A percentile compares a stretch with the other conserved stretches of the same genome.
Conservation (phyloP, 2,113 vertebrate species). For the Myiagra hebetior region DNA sequence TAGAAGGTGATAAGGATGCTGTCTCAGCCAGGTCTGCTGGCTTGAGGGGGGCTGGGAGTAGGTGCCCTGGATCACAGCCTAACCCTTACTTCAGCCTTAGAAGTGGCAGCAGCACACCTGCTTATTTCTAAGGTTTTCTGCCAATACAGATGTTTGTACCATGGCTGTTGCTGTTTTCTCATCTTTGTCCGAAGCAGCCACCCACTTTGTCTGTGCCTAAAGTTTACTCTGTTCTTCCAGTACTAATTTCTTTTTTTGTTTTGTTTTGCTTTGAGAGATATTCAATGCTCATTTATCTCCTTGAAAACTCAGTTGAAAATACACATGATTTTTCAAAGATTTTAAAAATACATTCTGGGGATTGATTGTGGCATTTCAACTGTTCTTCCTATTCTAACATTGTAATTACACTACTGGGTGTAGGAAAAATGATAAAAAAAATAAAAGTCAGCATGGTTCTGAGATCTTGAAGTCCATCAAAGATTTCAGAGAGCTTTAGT, state of each 20-base stretch:
- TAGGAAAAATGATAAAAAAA: background rate
- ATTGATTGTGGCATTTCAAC: background rate
- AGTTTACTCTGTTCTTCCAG: background rate
- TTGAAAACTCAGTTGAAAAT: background rate
- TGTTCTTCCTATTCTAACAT: background rate
- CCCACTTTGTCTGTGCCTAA: background rate
- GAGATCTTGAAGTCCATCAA: background rate
- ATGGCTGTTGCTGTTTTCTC: background rate
- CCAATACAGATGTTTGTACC: background rate
- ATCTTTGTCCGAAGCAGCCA: background rate
- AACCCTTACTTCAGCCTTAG: background rate
- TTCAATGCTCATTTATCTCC: background rate
- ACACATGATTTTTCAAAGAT: background rate
- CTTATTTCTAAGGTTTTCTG: background rate
- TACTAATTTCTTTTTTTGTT: background rate
- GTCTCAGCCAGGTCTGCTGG: background rate
- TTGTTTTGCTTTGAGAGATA: background rate
- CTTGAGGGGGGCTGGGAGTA: background rate
- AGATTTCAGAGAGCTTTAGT: background rate
- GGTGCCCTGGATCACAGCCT: background rate
- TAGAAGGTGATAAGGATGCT: background rate
- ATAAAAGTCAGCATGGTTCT: background rate
- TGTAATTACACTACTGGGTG: background rate
- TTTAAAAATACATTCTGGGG: background rate
- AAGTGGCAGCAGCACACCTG: background rate